Evolutionary conservation across 2,113 vertebrate genomes (phyloP).

Genomic region (Rhea pennata): DNA sequence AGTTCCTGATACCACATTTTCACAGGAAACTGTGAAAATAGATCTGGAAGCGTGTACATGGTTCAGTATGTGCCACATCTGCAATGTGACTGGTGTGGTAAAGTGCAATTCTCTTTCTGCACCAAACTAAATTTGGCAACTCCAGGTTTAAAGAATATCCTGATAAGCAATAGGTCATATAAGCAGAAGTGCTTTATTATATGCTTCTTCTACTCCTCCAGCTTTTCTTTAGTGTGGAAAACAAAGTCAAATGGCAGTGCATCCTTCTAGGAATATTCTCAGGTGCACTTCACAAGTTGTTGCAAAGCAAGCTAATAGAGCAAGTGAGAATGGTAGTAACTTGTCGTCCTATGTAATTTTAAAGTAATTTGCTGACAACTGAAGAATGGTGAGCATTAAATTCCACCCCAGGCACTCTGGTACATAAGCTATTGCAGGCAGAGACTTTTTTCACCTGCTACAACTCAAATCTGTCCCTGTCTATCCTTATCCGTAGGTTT

Average conservation of each 20-base stretch:
- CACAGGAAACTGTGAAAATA: not conserved
- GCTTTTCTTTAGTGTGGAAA: not conserved
- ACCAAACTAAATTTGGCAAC: not conserved
- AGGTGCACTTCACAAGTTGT: not conserved
- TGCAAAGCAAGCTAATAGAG: not conserved
- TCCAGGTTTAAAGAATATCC: not conserved
- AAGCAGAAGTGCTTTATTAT: not conserved
- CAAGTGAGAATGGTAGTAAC: not conserved
- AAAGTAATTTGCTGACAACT: not conserved
- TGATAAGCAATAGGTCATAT: not conserved
- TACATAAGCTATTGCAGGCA: not conserved
- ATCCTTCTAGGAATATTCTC: not conserved
- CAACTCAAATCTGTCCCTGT: not conserved
- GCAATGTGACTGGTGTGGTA: not conserved
- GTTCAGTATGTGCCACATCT: not conserved
- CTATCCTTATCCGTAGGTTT: not conserved
- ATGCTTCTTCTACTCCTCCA: not conserved
- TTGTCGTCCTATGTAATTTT: not conserved
- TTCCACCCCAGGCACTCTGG: not conserved
- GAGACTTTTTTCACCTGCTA: not conserved
- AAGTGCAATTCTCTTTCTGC: not conserved
- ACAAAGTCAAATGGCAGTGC: not conserved
- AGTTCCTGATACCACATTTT: not conserved
- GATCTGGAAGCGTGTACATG: fast-evolving
- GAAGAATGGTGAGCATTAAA: not conserved